These are phyloP conservation scores for Danionella dracula DNA, from an alignment of 2,797 vertebrate genomes.

Conservation along the genomic window DNA sequence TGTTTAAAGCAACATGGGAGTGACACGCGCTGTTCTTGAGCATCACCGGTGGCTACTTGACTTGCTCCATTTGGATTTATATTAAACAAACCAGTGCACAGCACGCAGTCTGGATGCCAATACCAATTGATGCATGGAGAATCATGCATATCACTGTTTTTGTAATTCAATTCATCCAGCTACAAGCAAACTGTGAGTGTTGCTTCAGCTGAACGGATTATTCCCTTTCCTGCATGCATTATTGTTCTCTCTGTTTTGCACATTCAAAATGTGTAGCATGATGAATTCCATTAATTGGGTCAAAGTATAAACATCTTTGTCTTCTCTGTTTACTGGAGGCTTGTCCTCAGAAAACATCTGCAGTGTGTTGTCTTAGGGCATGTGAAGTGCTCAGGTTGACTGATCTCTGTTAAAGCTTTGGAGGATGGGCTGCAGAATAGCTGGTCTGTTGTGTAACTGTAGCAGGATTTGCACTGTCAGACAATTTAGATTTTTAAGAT, in stretches of 20 bases:
- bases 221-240: background rate
- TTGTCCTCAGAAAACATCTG: slow-evolving; percentile 5
- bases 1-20: background rate
- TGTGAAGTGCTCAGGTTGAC: slow-evolving; percentile 1
- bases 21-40: background rate
- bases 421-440: slow-evolving; percentile 1
- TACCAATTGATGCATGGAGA: background rate
- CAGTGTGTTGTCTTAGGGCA: slow-evolving; percentile 2
- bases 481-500: background rate
- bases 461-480: background rate
- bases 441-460: slow-evolving; percentile 3
- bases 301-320: too few relatives aligned
- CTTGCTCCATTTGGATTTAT: slow-evolving; percentile 17
- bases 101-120: background rate
- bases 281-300: background rate
- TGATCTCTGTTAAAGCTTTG: slow-evolving; percentile 12
- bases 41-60: background rate
- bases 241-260: background rate
- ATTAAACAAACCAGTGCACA: background rate
- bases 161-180: background rate
- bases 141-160: background rate
- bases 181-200: slow-evolving; percentile 33
- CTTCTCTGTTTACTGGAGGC: background rate
- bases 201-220: slow-evolving; percentile 13
- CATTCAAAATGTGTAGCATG: background rate